Conservation (phyloP, 2,888 invertebrate genomes). For the Hermaeophaga mercurialis region DNA sequence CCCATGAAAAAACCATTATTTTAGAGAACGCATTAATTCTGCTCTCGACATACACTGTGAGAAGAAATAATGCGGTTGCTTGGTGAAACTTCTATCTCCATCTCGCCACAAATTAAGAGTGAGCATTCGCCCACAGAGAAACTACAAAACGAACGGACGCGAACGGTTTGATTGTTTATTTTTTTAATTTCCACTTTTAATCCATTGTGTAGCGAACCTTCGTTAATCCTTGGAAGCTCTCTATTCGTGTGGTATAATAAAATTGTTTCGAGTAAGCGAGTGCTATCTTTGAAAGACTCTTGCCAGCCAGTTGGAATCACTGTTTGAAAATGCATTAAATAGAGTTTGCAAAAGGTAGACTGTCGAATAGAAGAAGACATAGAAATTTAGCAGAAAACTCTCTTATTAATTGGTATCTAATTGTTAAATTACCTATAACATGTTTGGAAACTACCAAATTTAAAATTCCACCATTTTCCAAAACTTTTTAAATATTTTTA, state of each 20-base stretch:
- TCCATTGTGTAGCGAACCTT: slow-evolving; percentile 27
- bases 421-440: too few relatives aligned
- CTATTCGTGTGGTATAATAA: slow-evolving; percentile 20
- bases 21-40: neutral
- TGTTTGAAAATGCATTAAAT: slow-evolving; percentile 1
- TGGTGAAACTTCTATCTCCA: slow-evolving; percentile 16
- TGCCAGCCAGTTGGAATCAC: neutral
- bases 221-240: slow-evolving; percentile 22
- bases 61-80: slow-evolving; percentile 12
- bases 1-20: too few relatives aligned
- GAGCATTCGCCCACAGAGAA: slow-evolving; percentile 12
- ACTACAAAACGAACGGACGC: slow-evolving; percentile 12
- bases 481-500: too few relatives aligned
- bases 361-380: too few relatives aligned
- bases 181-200: slow-evolving; percentile 27
- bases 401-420: too few relatives aligned
- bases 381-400: too few relatives aligned
- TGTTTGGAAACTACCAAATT: too few relatives aligned
- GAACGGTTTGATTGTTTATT: slow-evolving; percentile 24
- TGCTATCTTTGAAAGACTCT: slow-evolving; percentile 12
- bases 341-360: neutral
- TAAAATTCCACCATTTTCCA: too few relatives aligned
- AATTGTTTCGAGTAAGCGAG: slow-evolving; percentile 17
- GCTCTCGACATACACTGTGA: neutral
- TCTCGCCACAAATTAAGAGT: slow-evolving; percentile 20